These are phyloP conservation scores for Saccostrea echinata DNA, from an alignment of 1,140 invertebrate genomes.

Conservation along the genomic window DNA sequence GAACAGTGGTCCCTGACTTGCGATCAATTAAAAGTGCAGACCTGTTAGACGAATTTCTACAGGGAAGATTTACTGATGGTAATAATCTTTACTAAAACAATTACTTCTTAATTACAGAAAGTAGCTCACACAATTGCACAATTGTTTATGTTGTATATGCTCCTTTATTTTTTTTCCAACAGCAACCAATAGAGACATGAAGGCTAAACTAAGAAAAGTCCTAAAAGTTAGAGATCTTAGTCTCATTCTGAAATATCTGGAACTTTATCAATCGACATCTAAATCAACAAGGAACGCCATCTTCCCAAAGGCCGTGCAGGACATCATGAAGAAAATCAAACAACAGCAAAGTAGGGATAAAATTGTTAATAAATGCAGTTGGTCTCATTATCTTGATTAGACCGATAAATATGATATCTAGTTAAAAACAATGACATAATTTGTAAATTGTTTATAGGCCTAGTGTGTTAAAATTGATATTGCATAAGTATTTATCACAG, in stretches of 20 bases:
- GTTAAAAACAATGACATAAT: too few species aligned
- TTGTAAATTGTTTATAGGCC: too few species aligned
- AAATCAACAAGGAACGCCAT: not conserved
- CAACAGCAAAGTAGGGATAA: conserved; percentile 8
- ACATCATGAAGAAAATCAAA: conserved; percentile 41
- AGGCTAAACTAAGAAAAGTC: conserved; percentile 6
- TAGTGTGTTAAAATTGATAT: too few species aligned
- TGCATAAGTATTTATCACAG: too few species aligned
- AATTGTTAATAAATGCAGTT: too few species aligned
- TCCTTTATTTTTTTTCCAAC: not conserved
- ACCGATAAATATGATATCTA: too few species aligned
- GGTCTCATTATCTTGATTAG: too few species aligned
- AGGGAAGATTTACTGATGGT: conserved; percentile 44
- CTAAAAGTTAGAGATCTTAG: conserved; percentile 37
- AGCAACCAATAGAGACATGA: conserved; percentile 41
- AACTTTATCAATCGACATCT: conserved; percentile 32
- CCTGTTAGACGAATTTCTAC: conserved; percentile 13
- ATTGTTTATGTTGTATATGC: not conserved
- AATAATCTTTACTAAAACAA: not conserved
- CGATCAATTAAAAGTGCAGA: conserved; percentile 40
- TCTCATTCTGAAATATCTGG: conserved; percentile 34
- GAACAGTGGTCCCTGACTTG: conserved; percentile 11
- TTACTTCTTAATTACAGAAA: too few species aligned
- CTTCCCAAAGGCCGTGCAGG: conserved; percentile 10
- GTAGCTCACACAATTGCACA: not conserved